A percentile compares a stretch with the other conserved stretches of the same genome.
phyloP scores from a whole-genome alignment of 2,797 vertebrate species.

The Oceanodroma leucorhoa region DNA sequence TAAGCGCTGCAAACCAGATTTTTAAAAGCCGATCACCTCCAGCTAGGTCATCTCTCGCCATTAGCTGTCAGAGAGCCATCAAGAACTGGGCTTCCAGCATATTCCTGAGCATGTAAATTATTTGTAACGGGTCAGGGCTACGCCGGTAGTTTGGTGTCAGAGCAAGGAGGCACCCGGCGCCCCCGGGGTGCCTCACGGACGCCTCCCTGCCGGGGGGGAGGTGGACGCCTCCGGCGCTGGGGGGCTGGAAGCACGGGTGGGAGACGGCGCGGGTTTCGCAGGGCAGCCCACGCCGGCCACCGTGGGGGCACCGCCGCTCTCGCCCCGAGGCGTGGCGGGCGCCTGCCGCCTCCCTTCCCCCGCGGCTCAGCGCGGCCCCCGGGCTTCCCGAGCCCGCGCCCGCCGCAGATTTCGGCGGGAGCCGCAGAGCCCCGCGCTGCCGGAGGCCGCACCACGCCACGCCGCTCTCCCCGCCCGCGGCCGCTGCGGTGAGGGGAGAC shows the following conservation, averaged over 20 bases:
- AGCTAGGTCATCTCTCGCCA: background rate
- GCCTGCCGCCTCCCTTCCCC: background rate
- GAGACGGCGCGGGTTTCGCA: background rate
- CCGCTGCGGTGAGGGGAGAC: background rate
- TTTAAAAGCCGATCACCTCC: background rate
- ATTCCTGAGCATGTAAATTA: background rate
- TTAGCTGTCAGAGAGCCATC: background rate
- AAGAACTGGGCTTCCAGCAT: conserved; percentile 18
- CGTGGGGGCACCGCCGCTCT: background rate
- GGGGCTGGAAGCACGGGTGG: background rate
- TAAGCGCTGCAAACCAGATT: background rate
- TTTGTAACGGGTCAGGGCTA: background rate
- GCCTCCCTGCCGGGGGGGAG: background rate
- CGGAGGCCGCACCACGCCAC: background rate
- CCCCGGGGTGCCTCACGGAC: background rate
- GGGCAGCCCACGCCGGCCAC: background rate
- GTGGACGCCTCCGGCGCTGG: background rate
- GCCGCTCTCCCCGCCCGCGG: background rate
- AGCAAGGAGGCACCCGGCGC: background rate
- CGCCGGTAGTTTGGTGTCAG: background rate
- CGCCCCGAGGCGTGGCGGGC: background rate
- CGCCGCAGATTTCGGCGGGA: background rate
- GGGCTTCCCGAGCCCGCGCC: background rate
- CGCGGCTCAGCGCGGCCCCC: background rate
- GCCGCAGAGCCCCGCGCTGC: background rate